Conservation (phyloP, 2,113 vertebrate species). For the Orientallactaga bullata region DNA sequence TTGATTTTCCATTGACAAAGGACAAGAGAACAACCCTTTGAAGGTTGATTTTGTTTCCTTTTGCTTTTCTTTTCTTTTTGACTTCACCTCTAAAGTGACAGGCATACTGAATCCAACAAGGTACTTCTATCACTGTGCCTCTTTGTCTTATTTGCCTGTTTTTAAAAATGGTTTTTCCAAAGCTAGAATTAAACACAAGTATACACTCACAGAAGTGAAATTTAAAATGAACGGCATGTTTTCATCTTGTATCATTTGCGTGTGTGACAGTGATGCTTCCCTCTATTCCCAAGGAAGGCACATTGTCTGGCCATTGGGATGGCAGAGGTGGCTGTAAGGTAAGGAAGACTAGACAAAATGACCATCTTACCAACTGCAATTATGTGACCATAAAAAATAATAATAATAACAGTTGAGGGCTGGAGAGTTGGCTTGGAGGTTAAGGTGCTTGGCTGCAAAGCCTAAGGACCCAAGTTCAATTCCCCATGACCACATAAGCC, state of each 20-base stretch:
- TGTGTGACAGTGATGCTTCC: background rate
- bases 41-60: background rate
- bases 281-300: background rate
- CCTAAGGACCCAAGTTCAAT: no score
- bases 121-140: background rate
- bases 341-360: background rate
- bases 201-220: background rate
- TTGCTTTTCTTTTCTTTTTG: background rate
- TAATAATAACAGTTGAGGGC: no score
- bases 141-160: background rate
- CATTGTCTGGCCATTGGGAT: background rate
- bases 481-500: no score
- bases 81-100: background rate
- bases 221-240: background rate
- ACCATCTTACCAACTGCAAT: background rate
- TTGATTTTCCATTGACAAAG: background rate
- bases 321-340: background rate
- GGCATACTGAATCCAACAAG: background rate
- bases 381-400: background rate
- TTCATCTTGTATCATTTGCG: background rate
- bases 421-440: no score
- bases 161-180: background rate
- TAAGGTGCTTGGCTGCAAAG: no score
- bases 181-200: constrained; percentile 26
- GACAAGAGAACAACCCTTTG: background rate